A percentile compares a stretch with the other conserved stretches of the same genome.
Evolutionary conservation across 2,797 vertebrate genomes (phyloP).

Genomic region (Phyllotis vaccarum): DNA sequence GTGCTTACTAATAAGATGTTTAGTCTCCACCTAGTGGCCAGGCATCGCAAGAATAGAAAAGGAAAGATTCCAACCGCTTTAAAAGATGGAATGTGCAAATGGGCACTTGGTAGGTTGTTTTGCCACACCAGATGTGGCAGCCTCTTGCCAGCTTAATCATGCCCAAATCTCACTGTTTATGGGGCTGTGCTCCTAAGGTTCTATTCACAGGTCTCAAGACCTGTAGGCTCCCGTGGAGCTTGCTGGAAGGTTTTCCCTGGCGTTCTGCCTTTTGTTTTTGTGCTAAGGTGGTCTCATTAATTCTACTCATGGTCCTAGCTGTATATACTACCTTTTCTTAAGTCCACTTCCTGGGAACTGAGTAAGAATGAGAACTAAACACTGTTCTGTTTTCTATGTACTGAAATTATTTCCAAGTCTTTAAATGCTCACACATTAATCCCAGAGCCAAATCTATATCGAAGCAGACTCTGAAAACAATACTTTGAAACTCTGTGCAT

Average conservation of each 20-base stretch:
- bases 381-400: background rate
- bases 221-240: background rate
- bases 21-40: slow-evolving; percentile 65
- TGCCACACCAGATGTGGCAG: background rate
- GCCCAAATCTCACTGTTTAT: background rate
- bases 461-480: background rate
- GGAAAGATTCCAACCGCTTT: background rate
- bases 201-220: background rate
- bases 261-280: background rate
- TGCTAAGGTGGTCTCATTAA: background rate
- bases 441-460: background rate
- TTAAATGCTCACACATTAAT: slow-evolving; percentile 25
- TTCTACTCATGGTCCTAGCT: background rate
- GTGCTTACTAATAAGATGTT: slow-evolving; percentile 2
- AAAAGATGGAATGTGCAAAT: background rate
- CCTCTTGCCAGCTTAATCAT: background rate
- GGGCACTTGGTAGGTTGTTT: background rate
- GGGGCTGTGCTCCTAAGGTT: background rate
- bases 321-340: background rate
- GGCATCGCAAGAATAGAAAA: background rate
- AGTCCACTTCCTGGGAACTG: background rate
- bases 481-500: background rate
- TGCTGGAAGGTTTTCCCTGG: background rate
- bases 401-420: background rate
- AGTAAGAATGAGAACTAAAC: background rate